Evolutionary conservation across 23 tunicate genomes (phyloP), one percentile per base, ranked within the genome.

Genomic region (Diplosoma virens): DNA sequence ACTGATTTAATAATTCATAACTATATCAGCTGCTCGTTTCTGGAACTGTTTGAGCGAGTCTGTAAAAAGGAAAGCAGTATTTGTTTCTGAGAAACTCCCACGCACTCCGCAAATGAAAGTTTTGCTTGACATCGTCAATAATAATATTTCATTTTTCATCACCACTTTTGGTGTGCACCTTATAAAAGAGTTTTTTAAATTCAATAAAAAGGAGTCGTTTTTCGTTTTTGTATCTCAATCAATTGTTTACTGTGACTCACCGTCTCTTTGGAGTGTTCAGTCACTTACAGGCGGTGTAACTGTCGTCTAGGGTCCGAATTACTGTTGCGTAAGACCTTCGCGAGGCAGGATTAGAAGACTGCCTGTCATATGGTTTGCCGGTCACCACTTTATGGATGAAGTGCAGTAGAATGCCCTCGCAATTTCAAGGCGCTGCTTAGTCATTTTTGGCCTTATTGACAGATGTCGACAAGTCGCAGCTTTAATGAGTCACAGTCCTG

Each of bases 201-300:
- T n/a, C n/a, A n/a, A n/a, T n/a, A n/a, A n/a, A n/a, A n/a, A n/a
- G n/a, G n/a, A n/a, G n/a, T n/a, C n/a, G n/a, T n/a, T n/a, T n/a
- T n/a, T 55, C 61, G 4, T n/a, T 55, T 41, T 55, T 55, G 23
- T 18, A 25, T 55, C 61, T 55, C 61, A 55, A 55, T 55, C 23
- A 9, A 41, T 55, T 61, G 69, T 61, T 61, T 61, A 61, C 35
- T n/a, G 9, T 61, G 69, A 61, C 23, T 55, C 61, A 55, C 5
- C 50, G 61, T 55, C 23, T 55, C 61, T 4, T 24, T 4, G 17
- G 61, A 11, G 5, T 11, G 22, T 55, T 11, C 23, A 55, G 61
- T 55, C 61, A 55, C n/a, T n/a, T n/a, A n/a, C 22, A 55, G 23
- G 22, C 61, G 61, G 25, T 24, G 22, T 4, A 55, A 55, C 61